These are phyloP conservation scores for Notarius quadriscutis DNA, from an alignment of 2,113 vertebrate species.

Conservation along the genomic window DNA sequence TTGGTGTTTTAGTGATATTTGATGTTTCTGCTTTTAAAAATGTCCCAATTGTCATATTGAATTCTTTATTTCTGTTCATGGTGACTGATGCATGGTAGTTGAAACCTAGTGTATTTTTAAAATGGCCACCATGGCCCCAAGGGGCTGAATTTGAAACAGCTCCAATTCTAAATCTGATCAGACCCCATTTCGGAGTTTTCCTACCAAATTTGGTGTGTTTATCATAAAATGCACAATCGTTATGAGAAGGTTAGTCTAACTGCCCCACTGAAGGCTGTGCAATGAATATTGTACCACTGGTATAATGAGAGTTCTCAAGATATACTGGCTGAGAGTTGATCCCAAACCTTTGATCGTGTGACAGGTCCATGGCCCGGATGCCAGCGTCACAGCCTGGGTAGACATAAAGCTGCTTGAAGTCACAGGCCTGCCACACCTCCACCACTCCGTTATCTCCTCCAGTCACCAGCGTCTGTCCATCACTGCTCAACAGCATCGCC, in stretches of 20 bases:
- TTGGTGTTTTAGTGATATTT: no score
- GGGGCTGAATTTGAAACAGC: no score
- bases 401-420: conserved; percentile 99
- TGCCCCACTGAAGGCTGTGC: neutral
- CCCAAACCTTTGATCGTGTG: conserved; percentile 97
- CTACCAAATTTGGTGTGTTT: no score
- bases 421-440: conserved; percentile 98
- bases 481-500: conserved; percentile 95
- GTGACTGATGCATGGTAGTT: neutral
- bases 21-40: neutral
- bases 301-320: neutral
- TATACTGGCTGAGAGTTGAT: neutral
- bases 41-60: neutral
- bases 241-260: no score
- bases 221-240: no score
- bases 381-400: conserved; percentile 98
- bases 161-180: no score
- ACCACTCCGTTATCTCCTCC: conserved; percentile 97
- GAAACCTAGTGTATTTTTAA: neutral
- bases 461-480: conserved; percentile 97
- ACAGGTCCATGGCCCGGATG: conserved; percentile 97
- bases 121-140: no score
- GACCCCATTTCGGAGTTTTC: no score
- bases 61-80: neutral
- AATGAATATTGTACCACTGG: neutral